Evolutionary conservation across 2,797 vertebrate genomes (phyloP).

Genomic region (Mus minutoides): DNA sequence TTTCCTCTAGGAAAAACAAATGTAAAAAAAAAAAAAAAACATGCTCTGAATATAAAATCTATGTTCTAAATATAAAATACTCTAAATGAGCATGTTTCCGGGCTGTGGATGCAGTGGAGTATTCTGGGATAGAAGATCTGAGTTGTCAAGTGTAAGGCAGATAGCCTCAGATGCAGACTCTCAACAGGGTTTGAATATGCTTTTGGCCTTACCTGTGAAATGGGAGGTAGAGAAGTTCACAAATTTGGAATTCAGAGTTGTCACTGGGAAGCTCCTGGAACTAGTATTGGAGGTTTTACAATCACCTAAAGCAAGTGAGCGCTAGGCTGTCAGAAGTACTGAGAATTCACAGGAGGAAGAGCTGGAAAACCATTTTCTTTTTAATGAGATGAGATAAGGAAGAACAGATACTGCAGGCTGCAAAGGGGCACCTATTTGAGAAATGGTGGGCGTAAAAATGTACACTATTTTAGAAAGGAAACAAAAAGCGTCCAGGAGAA

Average conservation of each 20-base stretch:
- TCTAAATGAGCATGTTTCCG: slow-evolving; percentile 1
- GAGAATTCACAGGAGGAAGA: not conserved
- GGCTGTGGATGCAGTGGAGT: not conserved
- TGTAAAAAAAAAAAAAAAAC: too few species aligned
- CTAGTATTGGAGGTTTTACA: not conserved
- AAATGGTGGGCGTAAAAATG: not conserved
- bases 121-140: not conserved
- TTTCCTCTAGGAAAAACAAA: slow-evolving; percentile 36
- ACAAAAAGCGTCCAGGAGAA: not conserved
- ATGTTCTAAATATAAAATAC: not conserved
- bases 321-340: not conserved
- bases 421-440: not conserved
- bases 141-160: not conserved
- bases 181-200: not conserved
- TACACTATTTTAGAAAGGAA: not conserved
- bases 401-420: not conserved
- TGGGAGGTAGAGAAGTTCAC: not conserved
- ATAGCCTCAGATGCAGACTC: not conserved
- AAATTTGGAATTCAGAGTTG: not conserved
- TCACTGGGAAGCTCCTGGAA: not conserved
- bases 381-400: not conserved
- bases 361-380: not conserved
- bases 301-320: not conserved
- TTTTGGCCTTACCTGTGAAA: not conserved
- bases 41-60: not conserved